These are phyloP conservation scores for Tryphoninae sp. DNA, from an alignment of 2,888 invertebrate genomes.

Conservation along the genomic window DNA sequence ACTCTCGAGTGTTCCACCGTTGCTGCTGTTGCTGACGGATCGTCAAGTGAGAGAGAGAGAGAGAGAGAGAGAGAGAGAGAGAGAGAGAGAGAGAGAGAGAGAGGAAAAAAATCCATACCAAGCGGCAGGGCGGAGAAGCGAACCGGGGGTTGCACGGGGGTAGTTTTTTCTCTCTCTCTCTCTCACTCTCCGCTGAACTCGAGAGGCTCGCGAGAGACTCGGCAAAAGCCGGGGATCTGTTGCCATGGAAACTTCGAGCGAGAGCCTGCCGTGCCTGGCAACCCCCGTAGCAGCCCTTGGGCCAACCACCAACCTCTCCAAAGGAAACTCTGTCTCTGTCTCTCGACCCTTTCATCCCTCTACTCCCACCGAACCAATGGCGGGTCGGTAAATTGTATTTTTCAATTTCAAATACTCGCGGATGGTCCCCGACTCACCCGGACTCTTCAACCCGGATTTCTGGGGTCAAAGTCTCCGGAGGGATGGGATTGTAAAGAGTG, in stretches of 20 bases:
- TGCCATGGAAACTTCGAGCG: conserved; percentile 72
- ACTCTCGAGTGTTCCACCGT: conserved; percentile 74
- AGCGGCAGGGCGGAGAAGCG: conserved; percentile 60
- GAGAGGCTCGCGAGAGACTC: conserved; percentile 72
- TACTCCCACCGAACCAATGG: conserved; percentile 74
- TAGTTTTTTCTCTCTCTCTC: neutral
- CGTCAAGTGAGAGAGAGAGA: conserved; percentile 28
- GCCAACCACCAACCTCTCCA: conserved; percentile 60
- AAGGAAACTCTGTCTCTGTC: conserved; percentile 51
- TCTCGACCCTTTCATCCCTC: conserved; percentile 29
- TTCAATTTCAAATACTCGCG: conserved; percentile 69
- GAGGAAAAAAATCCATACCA: conserved; percentile 76
- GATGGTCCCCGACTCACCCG: conserved; percentile 66
- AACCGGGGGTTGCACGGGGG: conserved; percentile 27
- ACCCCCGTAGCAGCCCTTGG: conserved; percentile 61
- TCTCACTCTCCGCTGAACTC: conserved; percentile 53
- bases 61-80: conserved; percentile 24
- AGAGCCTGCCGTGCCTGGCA: conserved; percentile 61
- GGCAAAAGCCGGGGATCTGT: conserved; percentile 76
- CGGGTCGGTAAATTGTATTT: conserved; percentile 75
- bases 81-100: conserved; percentile 41
- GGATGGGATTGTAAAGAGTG: conserved; percentile 15
- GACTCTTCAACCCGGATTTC: conserved; percentile 63
- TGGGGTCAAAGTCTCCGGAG: conserved; percentile 55
- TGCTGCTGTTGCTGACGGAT: conserved; percentile 49